Evolutionary conservation across 1,140 invertebrate species (phyloP).

Genomic region (Caerostris extrusa): DNA sequence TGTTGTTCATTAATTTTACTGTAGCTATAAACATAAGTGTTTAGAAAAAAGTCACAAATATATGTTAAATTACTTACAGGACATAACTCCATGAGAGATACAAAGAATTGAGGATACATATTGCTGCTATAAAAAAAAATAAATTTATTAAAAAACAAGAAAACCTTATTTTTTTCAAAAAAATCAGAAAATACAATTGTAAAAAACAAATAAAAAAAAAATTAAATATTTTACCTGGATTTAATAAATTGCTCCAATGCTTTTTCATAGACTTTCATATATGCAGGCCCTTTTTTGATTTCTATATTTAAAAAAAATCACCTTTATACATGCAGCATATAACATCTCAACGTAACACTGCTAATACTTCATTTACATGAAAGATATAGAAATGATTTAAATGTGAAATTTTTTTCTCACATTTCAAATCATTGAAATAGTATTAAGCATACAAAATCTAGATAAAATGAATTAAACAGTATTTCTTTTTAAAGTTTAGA

Average conservation of each 20-base stretch:
- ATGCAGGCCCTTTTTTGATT: background rate
- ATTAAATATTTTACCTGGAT: background rate
- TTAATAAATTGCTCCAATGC: constrained; percentile 60
- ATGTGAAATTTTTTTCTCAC: too few species aligned
- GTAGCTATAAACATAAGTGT: too few species aligned
- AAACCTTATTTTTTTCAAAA: background rate
- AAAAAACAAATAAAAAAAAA: background rate
- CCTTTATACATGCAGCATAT: too few species aligned
- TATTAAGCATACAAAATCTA: too few species aligned
- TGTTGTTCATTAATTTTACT: too few species aligned
- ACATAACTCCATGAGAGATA: constrained; percentile 42
- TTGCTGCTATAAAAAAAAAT: constrained; percentile 43
- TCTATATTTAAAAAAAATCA: background rate
- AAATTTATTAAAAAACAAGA: background rate
- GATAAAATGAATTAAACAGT: too few species aligned
- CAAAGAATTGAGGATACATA: constrained; percentile 59
- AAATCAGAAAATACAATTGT: background rate
- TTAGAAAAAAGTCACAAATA: too few species aligned
- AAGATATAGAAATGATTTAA: too few species aligned
- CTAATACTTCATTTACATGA: too few species aligned
- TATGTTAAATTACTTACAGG: constrained; percentile 32
- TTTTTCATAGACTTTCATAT: constrained; percentile 52
- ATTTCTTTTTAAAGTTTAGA: too few species aligned
- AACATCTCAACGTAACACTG: too few species aligned
- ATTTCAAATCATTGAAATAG: too few species aligned